phyloP scores from a whole-genome alignment of 2,888 invertebrate species.

The Danaus chrysippus region DNA sequence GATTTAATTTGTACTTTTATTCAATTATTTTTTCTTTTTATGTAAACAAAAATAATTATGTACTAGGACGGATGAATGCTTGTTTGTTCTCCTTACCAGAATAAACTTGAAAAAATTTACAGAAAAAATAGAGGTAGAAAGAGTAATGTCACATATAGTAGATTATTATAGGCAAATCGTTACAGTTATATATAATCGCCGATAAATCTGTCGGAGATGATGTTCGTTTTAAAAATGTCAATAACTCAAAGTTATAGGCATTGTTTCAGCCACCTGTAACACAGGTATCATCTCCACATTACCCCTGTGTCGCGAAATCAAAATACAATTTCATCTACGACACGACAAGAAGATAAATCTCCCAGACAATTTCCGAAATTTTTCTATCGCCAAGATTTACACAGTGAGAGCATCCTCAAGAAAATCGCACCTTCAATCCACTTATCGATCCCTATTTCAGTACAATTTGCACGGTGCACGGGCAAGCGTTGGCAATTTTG shows the following conservation, averaged over 20 bases:
- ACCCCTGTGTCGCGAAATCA: conserved; percentile 27
- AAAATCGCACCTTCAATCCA: conserved; percentile 74
- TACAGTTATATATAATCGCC: too few relatives aligned
- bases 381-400: conserved; percentile 74
- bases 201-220: too few relatives aligned
- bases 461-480: conserved; percentile 71
- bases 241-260: not conserved
- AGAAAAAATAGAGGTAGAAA: too few relatives aligned
- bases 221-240: too few relatives aligned
- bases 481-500: conserved; percentile 68
- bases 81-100: too few relatives aligned
- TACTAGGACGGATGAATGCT: too few relatives aligned
- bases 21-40: too few relatives aligned
- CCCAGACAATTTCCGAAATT: conserved; percentile 73
- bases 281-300: conserved; percentile 5
- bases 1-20: too few relatives aligned
- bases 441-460: conserved; percentile 76
- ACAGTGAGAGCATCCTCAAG: conserved; percentile 64
- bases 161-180: too few relatives aligned
- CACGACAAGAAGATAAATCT: conserved; percentile 59
- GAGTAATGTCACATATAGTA: too few relatives aligned
- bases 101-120: too few relatives aligned
- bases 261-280: conserved; percentile 6
- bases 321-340: conserved; percentile 64
- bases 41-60: too few relatives aligned